Evolutionary conservation across 2,797 vertebrate genomes (phyloP).

Genomic region (Lutjanus argentimaculatus): DNA sequence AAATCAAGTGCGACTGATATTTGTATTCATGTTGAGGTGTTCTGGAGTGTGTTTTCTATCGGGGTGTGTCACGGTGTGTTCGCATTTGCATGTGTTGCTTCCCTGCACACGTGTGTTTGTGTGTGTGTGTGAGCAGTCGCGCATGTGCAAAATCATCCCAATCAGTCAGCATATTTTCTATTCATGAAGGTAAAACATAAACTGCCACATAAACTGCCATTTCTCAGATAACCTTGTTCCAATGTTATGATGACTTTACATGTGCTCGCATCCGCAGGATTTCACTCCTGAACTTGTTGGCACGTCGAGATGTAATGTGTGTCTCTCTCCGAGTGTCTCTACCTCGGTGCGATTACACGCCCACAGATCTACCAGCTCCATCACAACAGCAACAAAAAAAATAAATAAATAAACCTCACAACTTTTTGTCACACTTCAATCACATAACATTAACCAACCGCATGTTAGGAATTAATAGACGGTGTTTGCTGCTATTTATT

Average conservation of each 20-base stretch:
- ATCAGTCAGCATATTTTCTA: constrained; percentile 80
- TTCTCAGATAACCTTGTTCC: constrained; percentile 85
- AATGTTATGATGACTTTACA: constrained; percentile 86
- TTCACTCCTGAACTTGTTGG: constrained; percentile 85
- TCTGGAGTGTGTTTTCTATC: constrained; percentile 1
- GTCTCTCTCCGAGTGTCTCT: constrained; percentile 77
- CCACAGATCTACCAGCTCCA: constrained; percentile 81
- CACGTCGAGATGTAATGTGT: constrained; percentile 79
- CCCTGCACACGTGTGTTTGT: constrained; percentile 10
- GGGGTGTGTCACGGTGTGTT: constrained; percentile 16
- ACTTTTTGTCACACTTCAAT: constrained; percentile 87
- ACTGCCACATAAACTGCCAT: constrained; percentile 83
- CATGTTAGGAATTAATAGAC: constrained; percentile 82
- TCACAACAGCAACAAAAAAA: constrained; percentile 78
- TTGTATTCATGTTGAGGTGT: constrained; percentile 18
- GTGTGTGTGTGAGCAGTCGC: constrained; percentile 11
- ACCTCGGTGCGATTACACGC: constrained; percentile 83
- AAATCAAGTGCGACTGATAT: background rate
- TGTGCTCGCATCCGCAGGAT: constrained; percentile 83
- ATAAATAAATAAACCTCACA: constrained; percentile 79
- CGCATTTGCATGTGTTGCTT: constrained; percentile 11
- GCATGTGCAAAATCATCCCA: constrained; percentile 56
- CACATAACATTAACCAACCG: constrained; percentile 80
- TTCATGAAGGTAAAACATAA: constrained; percentile 84
- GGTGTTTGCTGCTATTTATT: constrained; percentile 74